phyloP scores from a whole-genome alignment of 2,113 vertebrate species.

The Uropsilus gracilis region DNA sequence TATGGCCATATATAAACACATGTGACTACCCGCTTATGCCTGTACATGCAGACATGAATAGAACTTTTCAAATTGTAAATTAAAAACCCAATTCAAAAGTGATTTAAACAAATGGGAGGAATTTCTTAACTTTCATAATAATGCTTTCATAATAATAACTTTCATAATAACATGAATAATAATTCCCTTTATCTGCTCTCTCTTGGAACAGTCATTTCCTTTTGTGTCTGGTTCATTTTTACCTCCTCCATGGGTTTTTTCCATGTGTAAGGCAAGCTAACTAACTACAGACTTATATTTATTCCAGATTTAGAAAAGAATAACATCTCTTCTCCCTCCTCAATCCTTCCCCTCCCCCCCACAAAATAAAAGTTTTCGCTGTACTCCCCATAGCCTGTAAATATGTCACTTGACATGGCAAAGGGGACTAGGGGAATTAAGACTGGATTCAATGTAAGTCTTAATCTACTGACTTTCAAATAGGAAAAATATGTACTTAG shows the following conservation, averaged over 20 bases:
- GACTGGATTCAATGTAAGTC: background rate
- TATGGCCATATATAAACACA: background rate
- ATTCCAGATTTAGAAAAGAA: background rate
- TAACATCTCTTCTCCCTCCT: background rate
- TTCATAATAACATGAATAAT: no score
- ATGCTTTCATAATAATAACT: fast-evolving
- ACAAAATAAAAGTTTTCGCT: background rate
- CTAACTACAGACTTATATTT: background rate
- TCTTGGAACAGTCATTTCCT: no score
- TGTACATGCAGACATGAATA: background rate
- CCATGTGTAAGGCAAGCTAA: background rate
- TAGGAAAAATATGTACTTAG: background rate
- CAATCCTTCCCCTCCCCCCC: no score
- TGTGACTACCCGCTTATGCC: background rate
- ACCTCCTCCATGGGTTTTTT: background rate
- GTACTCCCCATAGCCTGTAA: background rate
- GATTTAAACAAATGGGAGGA: background rate
- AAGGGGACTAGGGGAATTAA: background rate
- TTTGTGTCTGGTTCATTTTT: background rate
- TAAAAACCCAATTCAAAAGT: background rate
- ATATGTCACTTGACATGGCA: background rate
- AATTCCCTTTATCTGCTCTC: background rate
- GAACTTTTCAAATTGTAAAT: background rate
- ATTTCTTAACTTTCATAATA: background rate
- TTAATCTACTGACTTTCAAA: background rate